These are phyloP conservation scores for Gila orcuttii DNA, from an alignment of 2,113 vertebrate species.

Conservation along the genomic window DNA sequence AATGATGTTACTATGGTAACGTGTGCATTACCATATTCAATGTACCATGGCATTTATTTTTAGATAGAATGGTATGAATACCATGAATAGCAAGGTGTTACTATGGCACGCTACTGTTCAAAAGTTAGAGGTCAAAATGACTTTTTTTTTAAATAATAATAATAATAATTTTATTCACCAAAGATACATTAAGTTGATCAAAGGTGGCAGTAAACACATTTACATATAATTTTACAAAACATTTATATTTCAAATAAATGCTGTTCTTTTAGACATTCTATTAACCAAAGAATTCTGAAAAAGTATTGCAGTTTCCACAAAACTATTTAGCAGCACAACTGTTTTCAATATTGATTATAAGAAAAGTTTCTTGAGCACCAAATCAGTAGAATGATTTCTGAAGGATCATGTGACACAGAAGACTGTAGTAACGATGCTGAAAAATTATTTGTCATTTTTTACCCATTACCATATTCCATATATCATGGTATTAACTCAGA, in stretches of 20 bases:
- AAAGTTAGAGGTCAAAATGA: too few relatives aligned
- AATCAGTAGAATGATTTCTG: background rate
- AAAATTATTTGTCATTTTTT: too few relatives aligned
- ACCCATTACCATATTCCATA: background rate
- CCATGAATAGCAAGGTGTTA: background rate
- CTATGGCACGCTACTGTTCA: background rate
- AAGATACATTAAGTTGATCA: background rate
- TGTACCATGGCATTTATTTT: background rate
- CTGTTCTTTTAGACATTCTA: background rate
- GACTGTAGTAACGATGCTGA: background rate
- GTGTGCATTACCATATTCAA: background rate
- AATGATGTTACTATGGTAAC: conserved; percentile 15
- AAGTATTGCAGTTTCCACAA: background rate
- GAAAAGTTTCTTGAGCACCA: background rate
- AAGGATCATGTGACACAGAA: background rate
- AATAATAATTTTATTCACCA: too few relatives aligned
- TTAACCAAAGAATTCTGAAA: background rate
- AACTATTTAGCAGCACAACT: background rate
- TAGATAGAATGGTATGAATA: background rate
- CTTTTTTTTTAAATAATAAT: too few relatives aligned
- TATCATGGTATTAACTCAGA: background rate
- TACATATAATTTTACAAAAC: background rate
- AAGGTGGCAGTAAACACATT: background rate
- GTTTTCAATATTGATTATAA: background rate
- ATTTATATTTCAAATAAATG: too few relatives aligned